A percentile compares a stretch with the other conserved stretches of the same genome.
These are phyloP conservation scores for Chromoteleia sp. DNA, from an alignment of 2,888 invertebrate species.

Conservation along the genomic window DNA sequence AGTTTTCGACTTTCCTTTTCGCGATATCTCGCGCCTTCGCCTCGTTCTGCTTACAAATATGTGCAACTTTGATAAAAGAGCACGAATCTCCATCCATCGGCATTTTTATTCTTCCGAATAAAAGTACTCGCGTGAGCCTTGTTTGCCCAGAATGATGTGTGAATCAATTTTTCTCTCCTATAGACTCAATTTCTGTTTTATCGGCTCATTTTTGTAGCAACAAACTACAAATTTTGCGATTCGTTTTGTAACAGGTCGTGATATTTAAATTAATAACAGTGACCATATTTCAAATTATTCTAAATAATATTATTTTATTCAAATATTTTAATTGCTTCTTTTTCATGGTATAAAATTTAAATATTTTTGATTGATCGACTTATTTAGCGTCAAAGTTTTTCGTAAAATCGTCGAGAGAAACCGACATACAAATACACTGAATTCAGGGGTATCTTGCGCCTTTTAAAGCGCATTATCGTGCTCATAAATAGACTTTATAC, in stretches of 20 bases:
- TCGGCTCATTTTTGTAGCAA: not conserved
- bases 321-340: too few species aligned
- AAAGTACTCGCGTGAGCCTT: conserved; percentile 39
- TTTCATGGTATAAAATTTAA: not conserved
- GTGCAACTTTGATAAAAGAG: conserved; percentile 69
- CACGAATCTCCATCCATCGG: conserved; percentile 59
- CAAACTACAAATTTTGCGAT: too few species aligned
- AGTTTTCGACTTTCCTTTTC: conserved; percentile 57
- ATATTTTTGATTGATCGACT: not conserved
- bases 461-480: conserved; percentile 29
- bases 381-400: not conserved
- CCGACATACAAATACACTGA: not conserved
- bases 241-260: too few species aligned
- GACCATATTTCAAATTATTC: too few species aligned
- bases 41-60: conserved; percentile 62
- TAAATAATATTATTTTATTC: not conserved
- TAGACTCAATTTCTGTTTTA: not conserved
- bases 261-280: too few species aligned
- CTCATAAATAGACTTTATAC: conserved; percentile 9
- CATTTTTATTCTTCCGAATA: conserved; percentile 52
- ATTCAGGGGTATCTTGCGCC: conserved; percentile 9
- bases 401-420: not conserved
- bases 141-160: conserved; percentile 29
- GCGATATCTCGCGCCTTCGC: conserved; percentile 59
- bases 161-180: not conserved